These are phyloP conservation scores for Psylliodes chrysocephalus DNA, from an alignment of 2,888 invertebrate species.

Conservation along the genomic window DNA sequence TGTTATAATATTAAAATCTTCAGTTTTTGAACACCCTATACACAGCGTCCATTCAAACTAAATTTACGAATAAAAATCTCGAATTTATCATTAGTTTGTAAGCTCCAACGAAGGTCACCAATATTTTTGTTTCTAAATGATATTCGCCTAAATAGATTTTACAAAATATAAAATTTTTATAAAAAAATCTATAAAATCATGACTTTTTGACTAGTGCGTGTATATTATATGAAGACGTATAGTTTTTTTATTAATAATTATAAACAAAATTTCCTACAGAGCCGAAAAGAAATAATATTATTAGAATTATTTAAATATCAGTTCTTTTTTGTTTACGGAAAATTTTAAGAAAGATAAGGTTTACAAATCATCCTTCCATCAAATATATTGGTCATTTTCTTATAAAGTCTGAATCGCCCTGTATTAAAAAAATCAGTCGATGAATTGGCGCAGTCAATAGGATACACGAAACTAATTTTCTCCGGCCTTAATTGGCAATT, in stretches of 20 bases:
- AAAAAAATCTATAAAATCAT: conserved; percentile 40
- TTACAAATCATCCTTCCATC: not conserved
- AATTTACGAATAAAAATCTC: no score
- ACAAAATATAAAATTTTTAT: conserved; percentile 37
- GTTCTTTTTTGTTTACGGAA: conserved; percentile 3
- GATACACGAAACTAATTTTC: not conserved
- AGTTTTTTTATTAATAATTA: conserved; percentile 6
- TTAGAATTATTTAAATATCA: conserved; percentile 3
- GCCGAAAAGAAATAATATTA: not conserved
- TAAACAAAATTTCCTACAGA: conserved; percentile 1
- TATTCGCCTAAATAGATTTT: conserved; percentile 36
- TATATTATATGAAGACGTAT: conserved; percentile 26
- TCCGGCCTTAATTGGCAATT: conserved; percentile 3
- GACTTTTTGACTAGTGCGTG: conserved; percentile 37
- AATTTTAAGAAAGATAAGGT: not conserved
- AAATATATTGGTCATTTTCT: not conserved
- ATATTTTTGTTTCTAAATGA: conserved; percentile 17
- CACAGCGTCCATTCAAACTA: no score
- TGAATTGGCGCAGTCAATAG: not conserved
- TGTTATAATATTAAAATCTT: no score
- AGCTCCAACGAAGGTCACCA: not conserved
- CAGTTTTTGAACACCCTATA: no score
- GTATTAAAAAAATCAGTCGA: not conserved
- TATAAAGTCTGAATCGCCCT: not conserved
- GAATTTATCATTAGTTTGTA: no score